These are phyloP conservation scores for Drosophila equinoxialis DNA, from an alignment of 1,140 invertebrate species.

Conservation along the genomic window DNA sequence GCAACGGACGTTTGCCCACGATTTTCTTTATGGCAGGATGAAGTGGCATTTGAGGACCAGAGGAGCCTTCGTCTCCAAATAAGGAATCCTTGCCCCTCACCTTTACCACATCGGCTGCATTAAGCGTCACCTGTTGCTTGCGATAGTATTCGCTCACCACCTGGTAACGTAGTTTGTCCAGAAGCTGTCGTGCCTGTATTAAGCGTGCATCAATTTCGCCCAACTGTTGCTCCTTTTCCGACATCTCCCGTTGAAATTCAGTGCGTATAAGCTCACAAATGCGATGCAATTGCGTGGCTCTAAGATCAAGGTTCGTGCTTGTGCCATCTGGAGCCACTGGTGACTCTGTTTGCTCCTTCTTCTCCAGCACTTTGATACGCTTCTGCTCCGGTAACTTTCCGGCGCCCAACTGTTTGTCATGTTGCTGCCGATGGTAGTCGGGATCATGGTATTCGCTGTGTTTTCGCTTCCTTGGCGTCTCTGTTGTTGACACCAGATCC, in stretches of 20 bases:
- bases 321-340: not conserved
- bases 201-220: conserved; percentile 86
- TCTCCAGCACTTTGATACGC: conserved; percentile 20
- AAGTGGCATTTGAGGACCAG: conserved; percentile 85
- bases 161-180: conserved; percentile 89
- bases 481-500: conserved; percentile 55
- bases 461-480: conserved; percentile 69
- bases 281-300: conserved; percentile 17
- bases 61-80: conserved; percentile 41
- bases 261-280: conserved; percentile 64
- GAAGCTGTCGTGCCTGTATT: conserved; percentile 85
- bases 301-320: not conserved
- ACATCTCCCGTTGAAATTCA: conserved; percentile 85
- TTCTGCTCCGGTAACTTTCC: conserved; percentile 19
- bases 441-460: conserved; percentile 80
- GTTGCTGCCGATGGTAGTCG: conserved; percentile 53
- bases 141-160: conserved; percentile 88
- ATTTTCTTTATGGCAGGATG: conserved; percentile 89
- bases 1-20: conserved; percentile 84
- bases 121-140: conserved; percentile 85
- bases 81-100: conserved; percentile 70
- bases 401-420: not conserved
- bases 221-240: conserved; percentile 84
- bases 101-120: conserved; percentile 83
- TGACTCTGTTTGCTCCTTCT: conserved; percentile 3